phyloP scores from a whole-genome alignment of 2,888 invertebrate genomes.

The Lithosia quadra region DNA sequence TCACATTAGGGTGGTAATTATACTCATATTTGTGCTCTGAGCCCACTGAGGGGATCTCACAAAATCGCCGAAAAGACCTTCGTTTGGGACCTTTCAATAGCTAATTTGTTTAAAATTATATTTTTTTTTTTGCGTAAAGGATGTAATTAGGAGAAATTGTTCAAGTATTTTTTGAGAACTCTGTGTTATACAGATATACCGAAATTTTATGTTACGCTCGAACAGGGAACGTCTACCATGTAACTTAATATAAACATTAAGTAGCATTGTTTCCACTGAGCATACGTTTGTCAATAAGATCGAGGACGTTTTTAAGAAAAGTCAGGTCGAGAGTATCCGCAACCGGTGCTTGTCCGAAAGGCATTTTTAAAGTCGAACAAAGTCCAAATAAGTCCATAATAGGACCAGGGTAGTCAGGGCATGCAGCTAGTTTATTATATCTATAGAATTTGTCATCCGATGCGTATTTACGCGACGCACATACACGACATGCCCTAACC shows the following conservation, averaged over 20 bases:
- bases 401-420: too few relatives aligned
- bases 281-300: too few relatives aligned
- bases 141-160: not conserved
- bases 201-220: not conserved
- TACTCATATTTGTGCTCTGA: slow-evolving; percentile 65
- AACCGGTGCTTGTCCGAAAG: too few relatives aligned
- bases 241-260: too few relatives aligned
- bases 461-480: not conserved
- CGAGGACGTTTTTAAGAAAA: too few relatives aligned
- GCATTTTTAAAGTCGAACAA: too few relatives aligned
- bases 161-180: not conserved
- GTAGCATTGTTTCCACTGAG: too few relatives aligned
- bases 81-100: slow-evolving; percentile 42
- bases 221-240: too few relatives aligned
- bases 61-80: slow-evolving; percentile 49
- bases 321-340: too few relatives aligned
- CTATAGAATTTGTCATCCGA: not conserved
- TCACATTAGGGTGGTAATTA: slow-evolving; percentile 74
- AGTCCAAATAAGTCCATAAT: too few relatives aligned
- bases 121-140: slow-evolving; percentile 23
- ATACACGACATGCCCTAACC: not conserved
- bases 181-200: not conserved
- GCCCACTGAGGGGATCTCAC: slow-evolving; percentile 57
- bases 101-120: slow-evolving; percentile 44
- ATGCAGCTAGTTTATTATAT: too few relatives aligned